These are phyloP conservation scores for Hippocampus zosterae DNA, from an alignment of 2,113 vertebrate species.

Conservation along the genomic window DNA sequence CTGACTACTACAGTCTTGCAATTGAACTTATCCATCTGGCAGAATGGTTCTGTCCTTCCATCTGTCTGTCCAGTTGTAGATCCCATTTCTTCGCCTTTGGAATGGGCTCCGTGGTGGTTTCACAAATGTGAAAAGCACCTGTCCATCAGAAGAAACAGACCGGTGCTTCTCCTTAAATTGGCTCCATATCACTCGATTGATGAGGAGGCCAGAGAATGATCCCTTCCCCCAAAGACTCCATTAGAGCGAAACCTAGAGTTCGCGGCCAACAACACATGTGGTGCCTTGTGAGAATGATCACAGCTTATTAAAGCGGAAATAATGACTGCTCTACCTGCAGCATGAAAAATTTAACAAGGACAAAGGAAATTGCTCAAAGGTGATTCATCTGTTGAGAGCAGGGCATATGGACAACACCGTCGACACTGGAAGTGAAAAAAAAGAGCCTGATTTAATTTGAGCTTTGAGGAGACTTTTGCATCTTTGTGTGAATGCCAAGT, in stretches of 20 bases:
- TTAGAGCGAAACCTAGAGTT: constrained; percentile 58
- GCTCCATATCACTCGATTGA: constrained; percentile 47
- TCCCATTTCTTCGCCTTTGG: constrained; percentile 13
- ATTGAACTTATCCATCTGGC: constrained; percentile 10
- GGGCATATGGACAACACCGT: constrained; percentile 40
- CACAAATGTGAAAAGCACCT: constrained; percentile 21
- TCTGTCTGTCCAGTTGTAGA: background rate
- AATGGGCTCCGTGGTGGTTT: background rate
- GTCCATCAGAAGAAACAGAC: constrained; percentile 36
- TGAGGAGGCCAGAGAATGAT: constrained; percentile 46
- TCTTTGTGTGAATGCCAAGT: background rate
- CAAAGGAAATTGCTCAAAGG: constrained; percentile 63
- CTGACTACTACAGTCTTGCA: constrained; percentile 5
- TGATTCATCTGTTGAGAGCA: constrained; percentile 67
- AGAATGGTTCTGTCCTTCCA: background rate
- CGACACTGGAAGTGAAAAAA: constrained; percentile 35
- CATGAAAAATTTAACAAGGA: constrained; percentile 77
- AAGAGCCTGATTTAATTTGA: constrained; percentile 43
- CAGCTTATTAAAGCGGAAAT: constrained; percentile 71
- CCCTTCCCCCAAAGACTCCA: constrained; percentile 62
- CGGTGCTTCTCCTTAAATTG: constrained; percentile 55
- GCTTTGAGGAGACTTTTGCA: constrained; percentile 14
- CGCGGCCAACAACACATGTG: constrained; percentile 66
- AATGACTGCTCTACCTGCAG: constrained; percentile 71
- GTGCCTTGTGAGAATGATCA: constrained; percentile 71